phyloP scores from a whole-genome alignment of 2,888 invertebrate genomes.

The Heliconius erato region DNA sequence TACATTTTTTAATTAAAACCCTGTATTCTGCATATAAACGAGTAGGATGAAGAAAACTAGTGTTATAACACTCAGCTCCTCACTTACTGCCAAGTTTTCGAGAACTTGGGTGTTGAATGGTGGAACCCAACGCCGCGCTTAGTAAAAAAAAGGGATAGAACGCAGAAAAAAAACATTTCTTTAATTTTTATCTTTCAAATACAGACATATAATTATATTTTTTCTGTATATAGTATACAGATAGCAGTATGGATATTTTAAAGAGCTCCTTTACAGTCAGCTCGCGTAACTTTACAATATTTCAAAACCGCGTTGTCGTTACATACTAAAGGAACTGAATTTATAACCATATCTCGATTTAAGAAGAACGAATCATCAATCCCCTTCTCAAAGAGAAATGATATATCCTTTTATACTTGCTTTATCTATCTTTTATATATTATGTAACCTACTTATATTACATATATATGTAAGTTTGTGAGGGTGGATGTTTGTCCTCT shows the following conservation, averaged over 20 bases:
- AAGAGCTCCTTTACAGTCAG: conserved; percentile 14
- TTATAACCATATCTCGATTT: conserved; percentile 39
- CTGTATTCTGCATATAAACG: no score
- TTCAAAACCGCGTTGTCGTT: conserved; percentile 24
- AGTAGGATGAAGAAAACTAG: no score
- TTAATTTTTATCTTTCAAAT: no score
- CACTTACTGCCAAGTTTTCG: no score
- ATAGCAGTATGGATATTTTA: background rate
- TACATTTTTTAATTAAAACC: no score
- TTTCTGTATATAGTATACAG: background rate
- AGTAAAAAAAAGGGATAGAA: no score
- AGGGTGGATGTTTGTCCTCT: background rate
- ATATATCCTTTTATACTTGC: conserved; percentile 45
- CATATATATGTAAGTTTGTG: background rate
- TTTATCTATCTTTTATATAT: conserved; percentile 12
- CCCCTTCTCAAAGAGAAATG: conserved; percentile 49
- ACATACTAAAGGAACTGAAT: conserved; percentile 26
- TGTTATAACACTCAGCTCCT: no score
- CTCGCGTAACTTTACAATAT: conserved; percentile 10
- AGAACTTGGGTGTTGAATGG: no score
- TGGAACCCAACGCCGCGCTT: no score
- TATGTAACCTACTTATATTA: background rate
- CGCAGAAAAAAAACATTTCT: no score
- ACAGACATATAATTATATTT: background rate
- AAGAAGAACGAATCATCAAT: conserved; percentile 52